Base-by-base conservation (phyloP, 2,888 invertebrate species). In the Stenoptilia bipunctidactyla region DNA sequence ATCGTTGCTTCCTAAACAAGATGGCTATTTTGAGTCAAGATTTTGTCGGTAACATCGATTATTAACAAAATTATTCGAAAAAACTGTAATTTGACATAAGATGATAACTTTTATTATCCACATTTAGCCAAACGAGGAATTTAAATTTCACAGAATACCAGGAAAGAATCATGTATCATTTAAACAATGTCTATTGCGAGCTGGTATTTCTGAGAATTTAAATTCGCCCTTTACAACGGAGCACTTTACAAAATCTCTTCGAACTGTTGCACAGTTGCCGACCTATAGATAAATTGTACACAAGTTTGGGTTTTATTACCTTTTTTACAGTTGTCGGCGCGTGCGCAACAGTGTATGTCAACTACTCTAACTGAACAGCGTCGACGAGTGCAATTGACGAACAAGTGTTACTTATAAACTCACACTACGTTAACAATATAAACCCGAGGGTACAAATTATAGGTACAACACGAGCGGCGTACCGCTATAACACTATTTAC, bases 341-440 rank as follows among this genome's bases (percentile, higher is more conserved):
- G n/a, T 30, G 30, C n/a, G 12, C 12, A 30, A 30, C 30, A 30
- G 30, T 25, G 5, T 6, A 30, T 3, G 30, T 30, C 30, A 30
- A 68, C 55, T 56, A 72, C 61, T 63, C 70, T 70, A 76, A 73
- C 65, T 61, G 73, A 75, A 70, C 69, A 69, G 69, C 70, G 68
- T 66, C 68, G 71, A 77, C 69, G 69, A 61, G 83, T 83, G 83
- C 83, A 80, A 79, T 82, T 76, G 75, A 82, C 82, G 75, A 83
- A 83, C 83, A 71, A 83, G 83, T 83, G 83, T 74, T 72, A 68
- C 73, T 74, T 74, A 74, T 61, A 72, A n/a, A 75, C 65, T 65
- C 61, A 66, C 68, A 67, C 79, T 82, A 82, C 71, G 56, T 72
- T 70, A 82, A 82, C 79, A 80, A 80, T 73, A 72, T 62, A 66